phyloP scores from a whole-genome alignment of 2,797 vertebrate genomes.

The Myotis planiceps region DNA sequence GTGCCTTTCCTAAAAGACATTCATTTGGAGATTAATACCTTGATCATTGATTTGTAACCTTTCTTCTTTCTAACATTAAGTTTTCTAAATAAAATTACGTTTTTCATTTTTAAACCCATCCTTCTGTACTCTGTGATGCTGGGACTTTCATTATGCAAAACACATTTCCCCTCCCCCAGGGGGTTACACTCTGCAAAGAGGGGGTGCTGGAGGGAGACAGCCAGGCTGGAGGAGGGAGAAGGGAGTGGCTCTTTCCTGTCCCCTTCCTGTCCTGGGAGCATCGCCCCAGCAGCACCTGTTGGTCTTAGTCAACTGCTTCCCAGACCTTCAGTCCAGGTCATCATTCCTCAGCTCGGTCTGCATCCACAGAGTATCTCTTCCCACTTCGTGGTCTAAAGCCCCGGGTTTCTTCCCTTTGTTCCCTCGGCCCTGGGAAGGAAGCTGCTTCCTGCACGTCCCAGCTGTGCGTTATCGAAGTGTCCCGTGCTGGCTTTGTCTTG shows the following conservation, averaged over 20 bases:
- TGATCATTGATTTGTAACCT: not conserved
- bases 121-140: not conserved
- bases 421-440: not conserved
- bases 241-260: not conserved
- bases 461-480: not conserved
- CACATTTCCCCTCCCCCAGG: not conserved
- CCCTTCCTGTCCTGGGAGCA: not conserved
- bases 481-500: not conserved
- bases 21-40: not conserved
- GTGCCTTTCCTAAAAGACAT: not conserved
- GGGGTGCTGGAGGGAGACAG: fast-evolving
- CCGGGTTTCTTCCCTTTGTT: not conserved
- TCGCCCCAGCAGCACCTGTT: not conserved
- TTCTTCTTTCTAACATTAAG: not conserved
- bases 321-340: not conserved
- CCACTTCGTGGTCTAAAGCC: not conserved
- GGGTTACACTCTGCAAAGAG: not conserved
- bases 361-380: not conserved
- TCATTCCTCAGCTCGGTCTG: not conserved
- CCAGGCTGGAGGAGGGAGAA: not conserved
- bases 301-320: not conserved
- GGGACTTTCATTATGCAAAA: not conserved
- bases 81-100: not conserved
- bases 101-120: not conserved
- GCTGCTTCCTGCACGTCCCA: not conserved